Evolutionary conservation across 2,888 invertebrate species (phyloP), one percentile per base, ranked within the genome.

Genomic region (Rotaria macrura): DNA sequence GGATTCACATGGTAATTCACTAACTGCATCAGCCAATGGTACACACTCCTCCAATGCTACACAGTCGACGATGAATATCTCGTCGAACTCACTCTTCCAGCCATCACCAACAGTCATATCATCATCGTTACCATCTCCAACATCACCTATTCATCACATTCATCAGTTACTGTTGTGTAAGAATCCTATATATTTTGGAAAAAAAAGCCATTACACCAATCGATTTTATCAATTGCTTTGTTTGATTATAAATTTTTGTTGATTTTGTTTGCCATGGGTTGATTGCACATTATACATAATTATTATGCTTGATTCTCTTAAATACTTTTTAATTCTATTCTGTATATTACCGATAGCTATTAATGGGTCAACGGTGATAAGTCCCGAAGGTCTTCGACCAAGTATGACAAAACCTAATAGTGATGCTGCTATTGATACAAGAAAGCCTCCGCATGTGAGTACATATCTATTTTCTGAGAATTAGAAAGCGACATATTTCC

Each of bases 91-190:
- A 79, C 43, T 43, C 43, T 79, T 25, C 17, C 43, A 43, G n/a
- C 43, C 43, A 43, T 43, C n/a, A 43, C 10, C 74, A 79, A 79
- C 74, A 79, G 6, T 23, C 43, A 40, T 79, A 4, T 79, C 74
- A 43, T 25, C 43, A 43, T 79, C 74, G 12, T 79, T 79, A 25
- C 74, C 74, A 43, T 43, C 74, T 43, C 3, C 79, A 40, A n/a
- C 20, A 23, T 79, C 79, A 43, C 40, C 40, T 14, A 43, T 79
- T 38, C 43, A n/a, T 40, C 40, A 79, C 43, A 79, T 79, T 43
- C 79, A 40, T 43, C 79, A 79, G 43, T 79, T 79, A 79, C 43
- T 40, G n/a, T 14, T 79, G 79, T n/a, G 79, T 79, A 79, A 79
- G 79, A 79, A n/a, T 65, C 38, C 20, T 52, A 52, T 7, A 12